Evolutionary conservation across 2,113 vertebrate species (phyloP).

Genomic region (Oncorhynchus nerka): DNA sequence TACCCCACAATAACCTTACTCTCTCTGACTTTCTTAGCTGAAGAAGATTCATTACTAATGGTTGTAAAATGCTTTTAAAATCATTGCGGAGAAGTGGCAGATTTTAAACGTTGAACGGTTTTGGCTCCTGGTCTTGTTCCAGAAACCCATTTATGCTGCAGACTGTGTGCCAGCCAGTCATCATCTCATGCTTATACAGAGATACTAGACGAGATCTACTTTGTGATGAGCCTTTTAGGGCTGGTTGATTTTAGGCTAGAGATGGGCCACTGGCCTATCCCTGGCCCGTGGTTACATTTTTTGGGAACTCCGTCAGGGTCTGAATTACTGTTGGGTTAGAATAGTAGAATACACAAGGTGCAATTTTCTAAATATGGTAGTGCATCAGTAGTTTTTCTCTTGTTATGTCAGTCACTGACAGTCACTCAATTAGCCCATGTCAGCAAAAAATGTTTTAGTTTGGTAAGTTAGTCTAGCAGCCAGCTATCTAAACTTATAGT

Average conservation of each 20-base stretch:
- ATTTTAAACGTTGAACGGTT: constrained; percentile 23
- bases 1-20: constrained; percentile 29
- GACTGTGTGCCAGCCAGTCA: not conserved
- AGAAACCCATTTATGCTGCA: constrained; percentile 11
- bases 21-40: constrained; percentile 35
- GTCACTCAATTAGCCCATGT: too few relatives aligned
- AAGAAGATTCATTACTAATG: constrained; percentile 43
- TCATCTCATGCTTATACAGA: not conserved
- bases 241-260: not conserved
- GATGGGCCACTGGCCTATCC: too few relatives aligned
- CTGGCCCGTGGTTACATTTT: too few relatives aligned
- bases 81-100: constrained; percentile 1
- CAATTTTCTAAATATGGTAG: too few relatives aligned
- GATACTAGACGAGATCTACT: not conserved
- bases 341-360: too few relatives aligned
- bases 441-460: too few relatives aligned
- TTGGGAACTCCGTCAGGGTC: too few relatives aligned
- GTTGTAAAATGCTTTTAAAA: not conserved
- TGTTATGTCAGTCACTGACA: too few relatives aligned
- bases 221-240: not conserved
- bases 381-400: too few relatives aligned
- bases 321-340: too few relatives aligned
- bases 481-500: too few relatives aligned
- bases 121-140: constrained; percentile 34
- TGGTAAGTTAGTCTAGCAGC: too few relatives aligned